phyloP scores from a whole-genome alignment of 2,113 vertebrate genomes.

The Hyla sarda region DNA sequence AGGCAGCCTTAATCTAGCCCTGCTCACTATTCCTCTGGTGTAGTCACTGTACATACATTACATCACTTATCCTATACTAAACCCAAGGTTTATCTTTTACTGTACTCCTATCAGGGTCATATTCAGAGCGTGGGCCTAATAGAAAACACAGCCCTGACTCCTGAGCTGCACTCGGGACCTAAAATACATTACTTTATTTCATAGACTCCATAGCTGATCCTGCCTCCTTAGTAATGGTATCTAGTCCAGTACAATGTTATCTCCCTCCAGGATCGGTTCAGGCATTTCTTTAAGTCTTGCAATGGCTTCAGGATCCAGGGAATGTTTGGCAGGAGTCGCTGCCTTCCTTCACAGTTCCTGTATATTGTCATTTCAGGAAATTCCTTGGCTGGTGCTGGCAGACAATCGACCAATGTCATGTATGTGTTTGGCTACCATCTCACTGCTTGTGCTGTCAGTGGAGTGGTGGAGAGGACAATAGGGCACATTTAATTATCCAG shows the following conservation, averaged over 20 bases:
- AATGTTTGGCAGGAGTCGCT: slow-evolving; percentile 68
- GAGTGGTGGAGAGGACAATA: slow-evolving; percentile 5
- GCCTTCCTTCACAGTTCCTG: slow-evolving; percentile 71
- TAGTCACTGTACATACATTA: no score
- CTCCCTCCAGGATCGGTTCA: slow-evolving; percentile 44
- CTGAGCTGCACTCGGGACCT: neutral
- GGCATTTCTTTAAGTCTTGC: slow-evolving; percentile 63
- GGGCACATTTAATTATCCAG: no score
- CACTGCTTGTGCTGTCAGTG: no score
- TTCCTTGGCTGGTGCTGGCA: slow-evolving; percentile 71
- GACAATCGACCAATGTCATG: slow-evolving; percentile 58
- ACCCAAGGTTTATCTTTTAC: no score
- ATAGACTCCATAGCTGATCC: neutral
- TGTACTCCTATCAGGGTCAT: no score
- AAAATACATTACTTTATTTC: neutral
- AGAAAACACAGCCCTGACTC: no score
- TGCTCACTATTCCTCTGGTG: no score
- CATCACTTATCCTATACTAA: no score
- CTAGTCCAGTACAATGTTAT: neutral
- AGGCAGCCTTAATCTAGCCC: no score
- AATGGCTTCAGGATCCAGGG: slow-evolving; percentile 66
- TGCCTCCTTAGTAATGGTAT: neutral
- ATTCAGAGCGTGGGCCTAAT: no score
- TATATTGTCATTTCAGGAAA: slow-evolving; percentile 71
- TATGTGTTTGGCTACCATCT: slow-evolving; percentile 60